These are phyloP conservation scores for Ypsolopha sequella DNA, from an alignment of 2,888 invertebrate species.

Conservation along the genomic window DNA sequence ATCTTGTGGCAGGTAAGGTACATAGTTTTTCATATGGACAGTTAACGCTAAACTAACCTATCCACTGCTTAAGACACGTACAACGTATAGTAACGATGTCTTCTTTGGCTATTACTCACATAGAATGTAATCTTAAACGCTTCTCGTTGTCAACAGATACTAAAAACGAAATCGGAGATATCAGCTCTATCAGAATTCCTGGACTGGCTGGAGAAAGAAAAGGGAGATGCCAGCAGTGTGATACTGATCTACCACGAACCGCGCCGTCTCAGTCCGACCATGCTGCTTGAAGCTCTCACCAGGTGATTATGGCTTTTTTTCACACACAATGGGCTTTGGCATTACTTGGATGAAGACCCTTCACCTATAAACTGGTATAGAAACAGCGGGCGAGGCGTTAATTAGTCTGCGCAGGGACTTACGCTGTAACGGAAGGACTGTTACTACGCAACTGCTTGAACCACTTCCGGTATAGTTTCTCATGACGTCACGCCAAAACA, in stretches of 20 bases:
- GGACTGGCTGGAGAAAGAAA: conserved; percentile 72
- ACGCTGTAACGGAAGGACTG: too few relatives aligned
- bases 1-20: too few relatives aligned
- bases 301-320: conserved; percentile 33
- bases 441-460: too few relatives aligned
- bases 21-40: too few relatives aligned
- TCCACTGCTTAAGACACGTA: too few relatives aligned
- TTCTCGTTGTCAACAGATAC: conserved; percentile 44
- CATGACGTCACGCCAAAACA: too few relatives aligned
- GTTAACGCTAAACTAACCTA: too few relatives aligned
- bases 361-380: too few relatives aligned
- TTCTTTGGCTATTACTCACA: neutral
- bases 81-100: neutral
- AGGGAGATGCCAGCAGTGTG: conserved; percentile 67
- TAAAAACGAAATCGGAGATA: conserved; percentile 78
- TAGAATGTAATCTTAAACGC: neutral
- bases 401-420: too few relatives aligned
- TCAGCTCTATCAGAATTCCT: conserved; percentile 74
- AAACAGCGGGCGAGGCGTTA: too few relatives aligned
- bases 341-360: too few relatives aligned
- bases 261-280: conserved; percentile 71
- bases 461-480: too few relatives aligned
- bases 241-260: conserved; percentile 76
- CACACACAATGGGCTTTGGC: neutral
- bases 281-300: conserved; percentile 73